Evolutionary conservation across 2,888 invertebrate species (phyloP), one percentile per base, ranked within the genome.

Genomic region (Nemotelus nigrinus): DNA sequence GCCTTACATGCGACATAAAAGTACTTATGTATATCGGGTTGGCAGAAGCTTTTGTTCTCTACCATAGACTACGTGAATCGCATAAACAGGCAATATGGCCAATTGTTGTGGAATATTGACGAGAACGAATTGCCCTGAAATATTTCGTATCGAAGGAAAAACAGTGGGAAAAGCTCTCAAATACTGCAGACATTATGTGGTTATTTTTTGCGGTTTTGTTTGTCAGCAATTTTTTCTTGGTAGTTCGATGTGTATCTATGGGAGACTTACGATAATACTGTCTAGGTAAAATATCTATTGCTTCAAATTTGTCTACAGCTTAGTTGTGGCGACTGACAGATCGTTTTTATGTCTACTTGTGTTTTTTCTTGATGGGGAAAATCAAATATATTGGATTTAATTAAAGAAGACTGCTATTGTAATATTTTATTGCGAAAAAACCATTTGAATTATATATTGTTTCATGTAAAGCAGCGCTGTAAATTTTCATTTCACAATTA

Each of bases 131-230:
- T 63, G 6, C 43, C 39, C 44, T 10, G 6, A 41, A 63, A 63
- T 63, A 43, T n/a, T 8, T 43, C 39, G 39, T 43, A 39, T 43
- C 6, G 63, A 63, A 10, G 10, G 53, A 53, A 10, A 53, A 53
- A 53, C 6, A 53, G 10, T 53, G 10, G 53, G 53, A 6, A 53
- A 63, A 63, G 6, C 41, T 8, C n/a, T 63, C 3, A 53, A 53
- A 43, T 63, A 43, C 44, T 39, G 63, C 43, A 43, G 10, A 43
- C 7, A 4, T 43, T 10, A 3, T 63, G 39, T 43, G 63, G 39
- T 63, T 63, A 43, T 63, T 63, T 5, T 41, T 6, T 63, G 63
- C 63, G 63, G 63, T 63, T 63, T 63, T 5, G 44, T 63, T 6
- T 43, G 63, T 63, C 63, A 63, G 63, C 63, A 63, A 43, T 53